Base-by-base conservation (phyloP, 2,113 vertebrate genomes). In the Empidonax alnorum region DNA sequence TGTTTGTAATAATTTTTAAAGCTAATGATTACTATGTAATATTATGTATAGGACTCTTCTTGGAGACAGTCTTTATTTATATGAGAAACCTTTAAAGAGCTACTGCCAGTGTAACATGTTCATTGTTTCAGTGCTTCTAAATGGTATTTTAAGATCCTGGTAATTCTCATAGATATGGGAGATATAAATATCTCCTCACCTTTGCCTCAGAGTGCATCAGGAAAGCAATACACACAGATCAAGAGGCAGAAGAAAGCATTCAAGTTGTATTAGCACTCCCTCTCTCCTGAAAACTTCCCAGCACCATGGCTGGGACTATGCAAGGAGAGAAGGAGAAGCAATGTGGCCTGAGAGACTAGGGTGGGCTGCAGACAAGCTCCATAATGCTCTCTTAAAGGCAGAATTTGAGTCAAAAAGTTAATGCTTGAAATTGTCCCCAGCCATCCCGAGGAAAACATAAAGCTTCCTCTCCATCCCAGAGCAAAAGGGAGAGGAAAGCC, bases 1-100 rank as follows among this genome's bases (percentile, higher is more conserved):
- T 84, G 44, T 67, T 81, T 81, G 31, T 30, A 93, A 61, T 78
- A 80, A 53, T 67, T 92, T 96, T 88, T 77, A 74, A 96, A 91
- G n/a, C 21, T 77, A 75, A 84, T 80, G 47, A 61, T 90, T 86
- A 44, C 22, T 23, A 5, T 74, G 17, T 73, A 80, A 39, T 80
- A 83, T 66, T 85, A 69, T 80, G 33, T 25, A 58, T 55, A 35
- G 31, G 31, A 65, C 49, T 77, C 16, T 90, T 88, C 75, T 81
- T 77, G 68, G 65, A 90, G 41, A 84, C 79, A 52, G 33, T 13
- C 52, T 92, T 90, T 90, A 89, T 91, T 72, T 91, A 92, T 47
- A 61, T 11, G 16, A 86, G 52, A 84, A 91, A 90, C 44, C 72
- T 82, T 62, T 78, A 27, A 86, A 88, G 35, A 78, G 52, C 79